Percentiles rank a stretch among this genome's conserved stretches.
Conservation (phyloP, 2,113 vertebrate species). For the Hydropotes inermis region DNA sequence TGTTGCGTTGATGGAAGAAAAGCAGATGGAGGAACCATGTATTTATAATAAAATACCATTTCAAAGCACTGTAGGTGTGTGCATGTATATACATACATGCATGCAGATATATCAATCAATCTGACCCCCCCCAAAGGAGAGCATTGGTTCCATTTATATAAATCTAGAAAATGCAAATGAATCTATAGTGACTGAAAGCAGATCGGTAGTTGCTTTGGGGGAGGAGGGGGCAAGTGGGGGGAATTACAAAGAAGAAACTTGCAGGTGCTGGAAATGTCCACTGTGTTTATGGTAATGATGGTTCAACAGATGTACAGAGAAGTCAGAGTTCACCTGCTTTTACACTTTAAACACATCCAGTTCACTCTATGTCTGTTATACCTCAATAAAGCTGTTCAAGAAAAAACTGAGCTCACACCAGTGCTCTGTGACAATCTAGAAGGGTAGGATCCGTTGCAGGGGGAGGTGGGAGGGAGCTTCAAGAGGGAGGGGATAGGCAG, state of each 20-base stretch:
- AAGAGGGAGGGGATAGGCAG: not conserved
- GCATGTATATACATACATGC: accelerated
- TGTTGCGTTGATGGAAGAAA: not conserved
- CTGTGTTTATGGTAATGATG: not conserved
- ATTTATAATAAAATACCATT: not conserved
- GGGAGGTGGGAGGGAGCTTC: not conserved
- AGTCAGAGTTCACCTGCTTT: accelerated
- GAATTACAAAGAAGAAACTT: not conserved
- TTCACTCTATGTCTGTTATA: accelerated
- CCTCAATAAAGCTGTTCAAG: not conserved
- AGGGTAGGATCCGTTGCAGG: not conserved
- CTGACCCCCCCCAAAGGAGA: not conserved
- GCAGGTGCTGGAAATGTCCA: accelerated
- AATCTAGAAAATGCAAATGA: not conserved
- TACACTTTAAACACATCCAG: accelerated
- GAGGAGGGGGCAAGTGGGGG: accelerated
- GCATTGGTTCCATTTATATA: not conserved
- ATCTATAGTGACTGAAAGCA: not conserved
- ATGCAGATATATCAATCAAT: not conserved
- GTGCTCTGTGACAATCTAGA: not conserved
- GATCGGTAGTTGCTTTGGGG: not conserved
- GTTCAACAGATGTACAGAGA: not conserved
- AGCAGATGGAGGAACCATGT: not conserved
- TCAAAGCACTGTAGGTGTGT: not conserved
- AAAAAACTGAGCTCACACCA: not conserved